Evolutionary conservation across 1,140 invertebrate genomes (phyloP).

Genomic region (Drosophila chauvacae): DNA sequence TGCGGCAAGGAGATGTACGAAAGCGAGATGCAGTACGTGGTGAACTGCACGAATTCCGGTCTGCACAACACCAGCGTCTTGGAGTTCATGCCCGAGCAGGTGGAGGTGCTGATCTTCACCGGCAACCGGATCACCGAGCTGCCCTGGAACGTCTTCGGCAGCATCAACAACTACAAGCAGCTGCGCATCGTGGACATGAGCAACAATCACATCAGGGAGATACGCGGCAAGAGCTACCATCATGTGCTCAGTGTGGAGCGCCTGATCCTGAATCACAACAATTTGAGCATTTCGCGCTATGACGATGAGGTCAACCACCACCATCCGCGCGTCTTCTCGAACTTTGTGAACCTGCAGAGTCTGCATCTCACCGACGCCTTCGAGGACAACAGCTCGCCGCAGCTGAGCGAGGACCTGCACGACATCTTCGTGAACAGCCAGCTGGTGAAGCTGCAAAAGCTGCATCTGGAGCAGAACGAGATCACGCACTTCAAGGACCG

Average conservation of each 20-base stretch:
- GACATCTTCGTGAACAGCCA: slow-evolving; percentile 91
- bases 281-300: slow-evolving; percentile 87
- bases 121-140: slow-evolving; percentile 89
- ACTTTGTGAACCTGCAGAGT: slow-evolving; percentile 90
- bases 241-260: slow-evolving; percentile 89
- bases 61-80: slow-evolving; percentile 87
- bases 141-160: slow-evolving; percentile 91
- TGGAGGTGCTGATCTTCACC: slow-evolving; percentile 90
- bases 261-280: slow-evolving; percentile 91
- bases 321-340: slow-evolving; percentile 91
- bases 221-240: slow-evolving; percentile 91
- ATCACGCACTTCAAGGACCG: slow-evolving; percentile 88
- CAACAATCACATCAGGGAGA: slow-evolving; percentile 90
- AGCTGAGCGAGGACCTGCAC: slow-evolving; percentile 88
- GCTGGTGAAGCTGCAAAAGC: slow-evolving; percentile 88
- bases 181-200: slow-evolving; percentile 91
- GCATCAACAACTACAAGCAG: slow-evolving; percentile 86
- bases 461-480: slow-evolving; percentile 92
- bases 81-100: slow-evolving; percentile 87
- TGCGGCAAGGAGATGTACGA: slow-evolving; percentile 87
- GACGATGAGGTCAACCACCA: slow-evolving; percentile 86
- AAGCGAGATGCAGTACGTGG: slow-evolving; percentile 86
- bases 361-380: slow-evolving; percentile 92
- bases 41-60: slow-evolving; percentile 90
- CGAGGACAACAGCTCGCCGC: slow-evolving; percentile 87